These are phyloP conservation scores for Cheiracanthium punctorium DNA, from an alignment of 2,888 invertebrate genomes.

Conservation along the genomic window DNA sequence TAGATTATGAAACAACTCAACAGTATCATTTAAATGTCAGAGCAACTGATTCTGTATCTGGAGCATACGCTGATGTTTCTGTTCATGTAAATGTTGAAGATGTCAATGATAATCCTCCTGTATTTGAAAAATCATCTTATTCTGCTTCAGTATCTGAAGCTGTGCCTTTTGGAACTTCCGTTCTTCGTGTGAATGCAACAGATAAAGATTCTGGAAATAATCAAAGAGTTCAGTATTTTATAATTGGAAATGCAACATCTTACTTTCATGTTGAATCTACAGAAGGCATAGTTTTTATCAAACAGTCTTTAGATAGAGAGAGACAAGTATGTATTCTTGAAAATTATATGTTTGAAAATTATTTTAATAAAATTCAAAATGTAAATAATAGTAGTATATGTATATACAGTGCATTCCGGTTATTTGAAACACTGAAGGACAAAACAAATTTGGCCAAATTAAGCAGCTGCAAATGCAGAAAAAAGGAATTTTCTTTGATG, in stretches of 20 bases:
- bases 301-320: conserved; percentile 89
- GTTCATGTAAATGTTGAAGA: conserved; percentile 82
- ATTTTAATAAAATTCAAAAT: too few species aligned
- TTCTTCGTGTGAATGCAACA: conserved; percentile 74
- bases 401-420: too few species aligned
- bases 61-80: conserved; percentile 89
- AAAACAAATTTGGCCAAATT: too few species aligned
- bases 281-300: conserved; percentile 86
- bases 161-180: conserved; percentile 74
- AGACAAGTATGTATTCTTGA: conserved; percentile 77
- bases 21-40: conserved; percentile 87
- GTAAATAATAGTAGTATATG: too few species aligned
- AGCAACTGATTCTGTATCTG: conserved; percentile 86
- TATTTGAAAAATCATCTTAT: conserved; percentile 80
- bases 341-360: too few species aligned
- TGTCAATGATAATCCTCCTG: conserved; percentile 93
- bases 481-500: too few species aligned
- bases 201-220: conserved; percentile 78
- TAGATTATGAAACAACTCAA: conserved; percentile 90
- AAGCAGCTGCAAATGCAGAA: too few species aligned
- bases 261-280: conserved; percentile 85
- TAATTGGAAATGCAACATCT: conserved; percentile 80
- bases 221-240: conserved; percentile 83
- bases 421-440: too few species aligned
- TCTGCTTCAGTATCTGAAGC: conserved; percentile 76